Evolutionary conservation across 2,888 invertebrate genomes (phyloP), one percentile per base, ranked within the genome.

Genomic region (Agrenia bidenticulata): DNA sequence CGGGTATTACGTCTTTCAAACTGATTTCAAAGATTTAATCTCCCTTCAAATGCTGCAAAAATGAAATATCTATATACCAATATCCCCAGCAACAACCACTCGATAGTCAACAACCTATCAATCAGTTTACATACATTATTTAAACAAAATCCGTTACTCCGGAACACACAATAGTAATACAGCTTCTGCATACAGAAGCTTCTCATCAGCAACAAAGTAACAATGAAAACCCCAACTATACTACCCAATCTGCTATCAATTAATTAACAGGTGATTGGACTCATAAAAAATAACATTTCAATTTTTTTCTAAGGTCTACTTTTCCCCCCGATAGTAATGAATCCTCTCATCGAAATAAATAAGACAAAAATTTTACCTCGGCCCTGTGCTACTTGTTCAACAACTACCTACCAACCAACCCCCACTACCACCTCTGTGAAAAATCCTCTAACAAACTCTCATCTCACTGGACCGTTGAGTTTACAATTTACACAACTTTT

Each of bases 321-420:
- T n/a, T n/a, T n/a, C n/a, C n/a, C n/a, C n/a, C n/a, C n/a, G n/a
- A n/a, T n/a, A n/a, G n/a, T n/a, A n/a, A n/a, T n/a, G n/a, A n/a
- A n/a, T n/a, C n/a, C n/a, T n/a, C n/a, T n/a, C n/a, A n/a, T n/a
- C n/a, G n/a, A n/a, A n/a, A n/a, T n/a, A n/a, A n/a, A n/a, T n/a
- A n/a, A n/a, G n/a, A 32, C 32, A 32, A 32, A 32, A 32, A 32
- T 11, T n/a, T n/a, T 45, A 19, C 45, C 45, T 11, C 15, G 45
- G n/a, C 45, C 45, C 5, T 45, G 45, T 45, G 45, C 45, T 45
- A 45, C 45, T 45, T 45, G n/a, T 45, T 45, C 15, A 45, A 17
- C 32, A 32, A 17, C 45, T 15, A 17, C 45, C n/a, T 19, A 45
- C 45, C 15, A 45, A 19, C 19, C 45, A 17, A 11, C 45, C 45